A percentile compares a stretch with the other conserved stretches of the same genome.
Evolutionary conservation across 1,140 invertebrate species (phyloP).

Genomic region (Macrosteles quadrilineatus): DNA sequence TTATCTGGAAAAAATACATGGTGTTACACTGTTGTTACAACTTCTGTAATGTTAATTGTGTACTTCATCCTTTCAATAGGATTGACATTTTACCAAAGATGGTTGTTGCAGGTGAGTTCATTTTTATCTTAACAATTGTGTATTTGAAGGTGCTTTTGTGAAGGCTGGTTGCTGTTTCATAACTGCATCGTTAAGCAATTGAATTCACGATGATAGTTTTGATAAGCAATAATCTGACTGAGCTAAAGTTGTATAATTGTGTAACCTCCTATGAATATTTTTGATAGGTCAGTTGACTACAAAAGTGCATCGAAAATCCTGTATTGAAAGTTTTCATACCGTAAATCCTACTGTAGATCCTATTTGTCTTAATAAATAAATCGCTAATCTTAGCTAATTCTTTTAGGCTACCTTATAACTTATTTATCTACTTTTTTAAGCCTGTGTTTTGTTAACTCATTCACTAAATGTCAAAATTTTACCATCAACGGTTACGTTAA

Average conservation of each 20-base stretch:
- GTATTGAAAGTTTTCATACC: no score
- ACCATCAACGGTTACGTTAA: no score
- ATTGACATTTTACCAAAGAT: constrained; percentile 96
- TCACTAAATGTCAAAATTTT: no score
- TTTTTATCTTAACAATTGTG: constrained; percentile 7
- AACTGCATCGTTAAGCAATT: neutral
- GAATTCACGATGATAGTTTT: neutral
- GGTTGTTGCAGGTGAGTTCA: constrained; percentile 77
- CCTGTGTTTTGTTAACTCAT: no score
- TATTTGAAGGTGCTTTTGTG: constrained; percentile 24
- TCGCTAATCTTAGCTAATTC: no score
- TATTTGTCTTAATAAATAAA: no score
- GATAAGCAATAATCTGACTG: neutral
- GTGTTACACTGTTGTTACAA: constrained; percentile 39
- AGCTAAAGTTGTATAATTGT: neutral
- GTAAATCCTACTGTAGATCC: no score
- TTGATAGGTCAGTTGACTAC: neutral
- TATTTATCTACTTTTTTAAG: no score
- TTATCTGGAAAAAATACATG: constrained; percentile 17
- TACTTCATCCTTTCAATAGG: constrained; percentile 92
- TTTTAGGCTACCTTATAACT: no score
- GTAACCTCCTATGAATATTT: neutral
- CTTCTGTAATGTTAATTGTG: constrained; percentile 63
- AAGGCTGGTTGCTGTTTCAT: neutral
- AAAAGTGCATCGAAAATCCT: no score